Evolutionary conservation across 2,888 invertebrate genomes (phyloP).

Genomic region (Graphium colonna): DNA sequence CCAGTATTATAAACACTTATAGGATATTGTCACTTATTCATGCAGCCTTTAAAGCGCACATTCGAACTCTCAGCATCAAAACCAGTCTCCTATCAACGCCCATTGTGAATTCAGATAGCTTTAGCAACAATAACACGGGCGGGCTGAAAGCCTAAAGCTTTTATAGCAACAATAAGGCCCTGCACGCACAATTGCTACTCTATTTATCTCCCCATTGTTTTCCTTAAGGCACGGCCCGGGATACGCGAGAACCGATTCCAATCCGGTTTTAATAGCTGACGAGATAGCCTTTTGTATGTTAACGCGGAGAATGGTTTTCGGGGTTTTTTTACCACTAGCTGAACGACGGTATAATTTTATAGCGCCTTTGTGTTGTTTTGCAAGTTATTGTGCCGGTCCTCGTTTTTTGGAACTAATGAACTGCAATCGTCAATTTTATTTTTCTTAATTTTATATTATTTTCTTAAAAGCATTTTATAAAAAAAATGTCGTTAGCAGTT

Average conservation of each 20-base stretch:
- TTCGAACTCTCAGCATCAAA: background rate
- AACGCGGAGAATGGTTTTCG: background rate
- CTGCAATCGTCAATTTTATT: too few species aligned
- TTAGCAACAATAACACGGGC: slow-evolving; percentile 4
- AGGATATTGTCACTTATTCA: background rate
- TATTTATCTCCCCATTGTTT: slow-evolving; percentile 23
- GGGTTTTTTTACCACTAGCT: background rate
- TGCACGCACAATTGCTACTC: slow-evolving; percentile 10
- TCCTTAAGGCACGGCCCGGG: slow-evolving; percentile 10
- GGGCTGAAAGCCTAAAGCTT: slow-evolving; percentile 20
- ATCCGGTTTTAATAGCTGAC: slow-evolving; percentile 11
- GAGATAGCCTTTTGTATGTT: slow-evolving; percentile 20
- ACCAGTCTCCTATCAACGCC: background rate
- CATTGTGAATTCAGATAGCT: slow-evolving; percentile 12
- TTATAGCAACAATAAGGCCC: slow-evolving; percentile 3
- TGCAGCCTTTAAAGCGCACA: background rate
- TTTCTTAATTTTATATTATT: too few species aligned
- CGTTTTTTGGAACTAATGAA: background rate
- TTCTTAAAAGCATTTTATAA: too few species aligned
- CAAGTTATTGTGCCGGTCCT: too few species aligned
- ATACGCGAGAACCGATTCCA: slow-evolving; percentile 9
- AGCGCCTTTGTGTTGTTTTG: background rate
- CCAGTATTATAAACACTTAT: too few species aligned
- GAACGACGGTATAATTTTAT: background rate
- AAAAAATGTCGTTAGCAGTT: too few species aligned